Conservation (phyloP, 2,888 invertebrate species). For the Philopedon plagiatum region DNA sequence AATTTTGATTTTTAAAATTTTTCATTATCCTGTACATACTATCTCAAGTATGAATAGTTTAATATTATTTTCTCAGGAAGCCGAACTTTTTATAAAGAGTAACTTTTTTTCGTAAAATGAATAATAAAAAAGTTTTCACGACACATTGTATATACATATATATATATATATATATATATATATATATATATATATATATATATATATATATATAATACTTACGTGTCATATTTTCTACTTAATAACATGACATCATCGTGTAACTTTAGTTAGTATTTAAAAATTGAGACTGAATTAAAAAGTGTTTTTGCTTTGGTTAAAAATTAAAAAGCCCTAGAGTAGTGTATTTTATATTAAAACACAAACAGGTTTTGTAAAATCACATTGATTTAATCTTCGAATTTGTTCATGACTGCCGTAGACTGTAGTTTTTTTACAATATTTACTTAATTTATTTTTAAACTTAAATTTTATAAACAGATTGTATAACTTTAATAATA, state of each 20-base stretch:
- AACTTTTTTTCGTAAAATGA: too few species aligned
- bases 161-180: too few species aligned
- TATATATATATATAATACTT: too few species aligned
- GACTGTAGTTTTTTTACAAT: conserved; percentile 20
- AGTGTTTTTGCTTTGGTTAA: conserved; percentile 22
- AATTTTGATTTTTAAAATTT: too few species aligned
- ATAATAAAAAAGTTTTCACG: too few species aligned
- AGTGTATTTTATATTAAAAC: conserved; percentile 57
- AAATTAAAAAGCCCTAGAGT: conserved; percentile 9
- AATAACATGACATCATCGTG: neutral
- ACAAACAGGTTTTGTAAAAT: conserved; percentile 47
- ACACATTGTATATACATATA: too few species aligned
- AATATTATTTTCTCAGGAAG: too few species aligned
- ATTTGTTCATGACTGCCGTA: conserved; percentile 17
- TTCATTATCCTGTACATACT: too few species aligned
- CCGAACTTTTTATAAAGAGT: too few species aligned
- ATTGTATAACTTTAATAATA: conserved; percentile 12
- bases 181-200: too few species aligned
- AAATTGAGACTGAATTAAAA: conserved; percentile 23
- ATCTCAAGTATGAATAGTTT: too few species aligned
- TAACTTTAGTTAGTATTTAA: conserved; percentile 1
- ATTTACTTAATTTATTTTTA: conserved; percentile 32
- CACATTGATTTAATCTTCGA: conserved; percentile 54
- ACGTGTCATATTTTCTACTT: neutral
- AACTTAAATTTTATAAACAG: neutral